Conservation (phyloP, 2,797 vertebrate species). For the Chlorospingus semifuscus region DNA sequence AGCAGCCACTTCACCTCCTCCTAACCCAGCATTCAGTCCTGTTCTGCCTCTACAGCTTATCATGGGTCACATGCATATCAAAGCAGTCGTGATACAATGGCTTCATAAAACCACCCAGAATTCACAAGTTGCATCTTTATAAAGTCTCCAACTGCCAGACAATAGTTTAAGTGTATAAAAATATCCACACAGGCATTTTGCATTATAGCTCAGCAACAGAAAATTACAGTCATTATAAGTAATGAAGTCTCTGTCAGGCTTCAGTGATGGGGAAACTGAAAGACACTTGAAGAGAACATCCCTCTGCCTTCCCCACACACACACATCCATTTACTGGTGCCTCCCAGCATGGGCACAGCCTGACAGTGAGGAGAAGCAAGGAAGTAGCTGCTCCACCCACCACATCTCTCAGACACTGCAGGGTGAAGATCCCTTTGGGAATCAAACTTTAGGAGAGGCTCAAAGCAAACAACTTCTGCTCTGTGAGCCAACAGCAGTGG, state of each 20-base stretch:
- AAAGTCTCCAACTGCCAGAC: not conserved
- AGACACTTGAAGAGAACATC: not conserved
- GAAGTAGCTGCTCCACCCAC: not conserved
- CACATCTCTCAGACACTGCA: accelerated
- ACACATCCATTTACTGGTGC: not conserved
- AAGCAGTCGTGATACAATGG: not conserved
- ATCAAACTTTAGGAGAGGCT: not conserved
- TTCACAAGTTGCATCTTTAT: not conserved
- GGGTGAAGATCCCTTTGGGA: not conserved
- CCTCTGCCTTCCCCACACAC: not conserved
- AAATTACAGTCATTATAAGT: slow-evolving; percentile 14
- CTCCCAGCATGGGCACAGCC: not conserved
- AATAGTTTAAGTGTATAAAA: not conserved
- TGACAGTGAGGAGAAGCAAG: not conserved
- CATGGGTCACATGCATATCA: not conserved
- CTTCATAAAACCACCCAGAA: not conserved
- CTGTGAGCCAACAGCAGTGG: not conserved
- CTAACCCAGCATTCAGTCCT: not conserved
- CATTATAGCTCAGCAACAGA: not conserved
- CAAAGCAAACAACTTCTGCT: not conserved
- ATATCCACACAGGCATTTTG: not conserved
- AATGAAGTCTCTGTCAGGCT: not conserved
- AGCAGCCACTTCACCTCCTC: not conserved
- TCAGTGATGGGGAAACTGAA: not conserved
- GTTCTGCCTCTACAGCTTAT: not conserved